These are phyloP conservation scores for Falcaria lacertinaria DNA, from an alignment of 2,888 invertebrate species.

Conservation along the genomic window DNA sequence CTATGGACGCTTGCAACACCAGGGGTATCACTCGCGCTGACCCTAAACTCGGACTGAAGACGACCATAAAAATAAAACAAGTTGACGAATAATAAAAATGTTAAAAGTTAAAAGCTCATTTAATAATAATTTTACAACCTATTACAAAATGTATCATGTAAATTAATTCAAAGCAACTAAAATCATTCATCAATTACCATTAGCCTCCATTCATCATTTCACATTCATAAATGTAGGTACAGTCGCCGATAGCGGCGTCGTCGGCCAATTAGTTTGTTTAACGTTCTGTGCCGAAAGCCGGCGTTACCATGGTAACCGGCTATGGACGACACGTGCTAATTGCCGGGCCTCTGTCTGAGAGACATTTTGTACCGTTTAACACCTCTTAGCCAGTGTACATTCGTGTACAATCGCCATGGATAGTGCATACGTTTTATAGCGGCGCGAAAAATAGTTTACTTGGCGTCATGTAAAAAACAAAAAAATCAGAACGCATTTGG, in stretches of 20 bases:
- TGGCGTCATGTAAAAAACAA: no score
- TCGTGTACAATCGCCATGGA: background rate
- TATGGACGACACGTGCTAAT: constrained; percentile 56
- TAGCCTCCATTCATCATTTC: constrained; percentile 26
- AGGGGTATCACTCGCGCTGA: no score
- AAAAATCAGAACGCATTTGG: no score
- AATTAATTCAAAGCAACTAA: constrained; percentile 22
- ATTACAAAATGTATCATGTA: no score
- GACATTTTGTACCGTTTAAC: constrained; percentile 60
- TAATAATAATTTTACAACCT: no score
- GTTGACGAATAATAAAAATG: no score
- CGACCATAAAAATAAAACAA: no score
- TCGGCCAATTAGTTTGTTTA: constrained; percentile 68
- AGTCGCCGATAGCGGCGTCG: constrained; percentile 43
- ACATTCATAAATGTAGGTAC: constrained; percentile 40
- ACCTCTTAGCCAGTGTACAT: constrained; percentile 33
- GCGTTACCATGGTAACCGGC: constrained; percentile 53
- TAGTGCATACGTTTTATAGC: background rate
- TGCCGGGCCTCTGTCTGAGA: constrained; percentile 43
- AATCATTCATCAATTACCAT: constrained; percentile 32
- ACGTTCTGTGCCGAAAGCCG: constrained; percentile 42
- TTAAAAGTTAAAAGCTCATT: no score
- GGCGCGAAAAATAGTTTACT: no score
- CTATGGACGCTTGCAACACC: no score
- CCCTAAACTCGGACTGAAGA: no score